A percentile compares a stretch with the other conserved stretches of the same genome.
Evolutionary conservation across 2,797 vertebrate genomes (phyloP).

Genomic region (Enteromius afrohamiltoni): DNA sequence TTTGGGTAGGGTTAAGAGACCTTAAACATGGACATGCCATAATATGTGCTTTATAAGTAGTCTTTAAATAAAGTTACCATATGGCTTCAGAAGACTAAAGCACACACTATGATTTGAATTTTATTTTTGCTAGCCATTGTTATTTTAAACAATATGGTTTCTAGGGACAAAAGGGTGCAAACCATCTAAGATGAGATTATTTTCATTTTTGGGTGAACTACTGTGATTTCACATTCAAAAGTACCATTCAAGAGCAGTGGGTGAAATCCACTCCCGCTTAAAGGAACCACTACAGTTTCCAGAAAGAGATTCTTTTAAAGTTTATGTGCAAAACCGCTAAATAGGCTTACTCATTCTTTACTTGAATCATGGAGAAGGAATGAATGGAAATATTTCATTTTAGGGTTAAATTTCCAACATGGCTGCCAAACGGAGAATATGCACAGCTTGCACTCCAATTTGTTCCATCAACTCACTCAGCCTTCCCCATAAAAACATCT

Average conservation of each 20-base stretch:
- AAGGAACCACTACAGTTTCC: neutral
- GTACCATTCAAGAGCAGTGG: neutral
- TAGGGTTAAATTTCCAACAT: conserved; percentile 26
- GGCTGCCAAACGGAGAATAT: conserved; percentile 31
- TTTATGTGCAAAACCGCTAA: conserved; percentile 11
- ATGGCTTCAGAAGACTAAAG: neutral
- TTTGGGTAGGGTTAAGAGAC: neutral
- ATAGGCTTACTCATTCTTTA: conserved; percentile 5
- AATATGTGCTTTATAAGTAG: neutral
- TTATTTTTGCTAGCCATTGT: neutral
- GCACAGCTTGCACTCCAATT: neutral
- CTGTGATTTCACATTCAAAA: neutral
- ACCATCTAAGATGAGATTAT: neutral
- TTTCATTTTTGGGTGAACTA: neutral
- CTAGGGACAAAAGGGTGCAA: neutral
- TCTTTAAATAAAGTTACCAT: neutral
- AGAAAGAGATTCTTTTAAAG: conserved; percentile 5
- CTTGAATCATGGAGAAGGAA: conserved; percentile 14
- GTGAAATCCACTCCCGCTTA: conserved; percentile 1
- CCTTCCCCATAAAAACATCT: conserved; percentile 24
- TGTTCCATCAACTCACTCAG: conserved; percentile 26
- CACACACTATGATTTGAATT: neutral
- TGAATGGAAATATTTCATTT: conserved; percentile 16
- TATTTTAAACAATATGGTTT: neutral
- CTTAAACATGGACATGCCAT: neutral